Evolutionary conservation across 2,797 vertebrate species (phyloP), one percentile per base, ranked within the genome.

Genomic region (Microcaecilia unicolor): DNA sequence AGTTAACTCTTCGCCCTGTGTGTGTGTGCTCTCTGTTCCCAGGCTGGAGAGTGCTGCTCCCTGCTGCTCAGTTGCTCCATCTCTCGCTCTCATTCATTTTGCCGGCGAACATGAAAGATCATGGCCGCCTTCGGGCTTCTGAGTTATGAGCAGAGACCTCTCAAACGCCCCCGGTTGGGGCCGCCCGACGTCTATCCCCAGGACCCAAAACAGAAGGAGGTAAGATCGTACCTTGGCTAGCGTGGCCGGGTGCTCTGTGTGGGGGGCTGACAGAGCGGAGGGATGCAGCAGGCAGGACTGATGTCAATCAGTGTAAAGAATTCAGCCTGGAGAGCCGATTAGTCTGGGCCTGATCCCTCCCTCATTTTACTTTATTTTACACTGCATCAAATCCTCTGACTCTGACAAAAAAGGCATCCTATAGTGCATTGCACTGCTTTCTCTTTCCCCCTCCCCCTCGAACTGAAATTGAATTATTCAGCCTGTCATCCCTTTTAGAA

Each of bases 61-160:
- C 67, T 67, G 72, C 55, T 34, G 74, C 67, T 62, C 61, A 54
- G 60, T 67, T 34, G 65, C 64, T 60, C 51, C 60, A 46, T 64
- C 60, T 49, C 63, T 55, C 30, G 18, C 36, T 19, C 14, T 21
- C 62, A 64, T 74, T 66, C 65, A 64, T 67, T 64, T 53, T 43
- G 50, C 67, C 63, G 63, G 63, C 28, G 64, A 76, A 58, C 64
- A 76, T 79, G 76, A 57, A 68, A 64, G 63, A 72, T 74, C 64
- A 76, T 76, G 79, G 77, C 77, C 64, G 77, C 76, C 62, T 73
- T 80, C 70, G 77, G 77, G 54, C 74, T 75, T 33, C 71, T 76
- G 50, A 80, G 74, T 63, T 72, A 67, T 63, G 76, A 80, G 55
- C 69, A 66, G 58, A 54, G 78, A 43, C 71, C 73, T 41, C 78